These are phyloP conservation scores for Rana temporaria DNA, from an alignment of 2,113 vertebrate species.

Conservation along the genomic window DNA sequence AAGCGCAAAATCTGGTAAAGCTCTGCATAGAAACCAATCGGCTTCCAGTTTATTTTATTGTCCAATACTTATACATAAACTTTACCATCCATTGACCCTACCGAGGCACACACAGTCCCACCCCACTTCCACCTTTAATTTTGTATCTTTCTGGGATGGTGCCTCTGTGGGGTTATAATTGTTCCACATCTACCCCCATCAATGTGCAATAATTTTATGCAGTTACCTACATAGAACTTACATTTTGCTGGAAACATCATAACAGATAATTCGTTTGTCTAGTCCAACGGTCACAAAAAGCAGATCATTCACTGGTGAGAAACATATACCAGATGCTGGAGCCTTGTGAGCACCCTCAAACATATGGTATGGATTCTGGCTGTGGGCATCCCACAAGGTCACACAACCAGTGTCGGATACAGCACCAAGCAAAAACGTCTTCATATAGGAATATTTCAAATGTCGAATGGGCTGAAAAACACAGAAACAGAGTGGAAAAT, in stretches of 20 bases:
- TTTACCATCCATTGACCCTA: too few relatives aligned
- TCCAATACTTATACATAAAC: too few relatives aligned
- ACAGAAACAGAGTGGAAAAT: constrained; percentile 24
- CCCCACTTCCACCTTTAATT: too few relatives aligned
- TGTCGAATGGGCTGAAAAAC: constrained; percentile 86
- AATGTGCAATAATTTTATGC: too few relatives aligned
- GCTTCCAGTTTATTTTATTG: too few relatives aligned
- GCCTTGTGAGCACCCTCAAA: constrained; percentile 91
- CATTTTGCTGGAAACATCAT: constrained; percentile 94
- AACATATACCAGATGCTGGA: constrained; percentile 88
- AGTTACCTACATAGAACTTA: constrained; percentile 67
- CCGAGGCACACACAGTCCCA: too few relatives aligned
- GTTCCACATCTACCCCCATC: too few relatives aligned
- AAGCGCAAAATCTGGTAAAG: too few relatives aligned
- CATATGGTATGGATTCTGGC: constrained; percentile 84
- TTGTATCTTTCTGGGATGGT: too few relatives aligned
- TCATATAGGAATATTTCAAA: constrained; percentile 86
- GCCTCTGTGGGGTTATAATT: too few relatives aligned
- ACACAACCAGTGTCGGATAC: constrained; percentile 90
- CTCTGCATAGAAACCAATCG: too few relatives aligned
- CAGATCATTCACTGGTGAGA: constrained; percentile 93
- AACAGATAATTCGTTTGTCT: constrained; percentile 96
- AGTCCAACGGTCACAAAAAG: constrained; percentile 91
- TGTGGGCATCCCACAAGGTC: constrained; percentile 93
- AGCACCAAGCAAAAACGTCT: constrained; percentile 90